phyloP scores from a whole-genome alignment of 2,797 vertebrate genomes.

The Rousettus madagascariensis region DNA sequence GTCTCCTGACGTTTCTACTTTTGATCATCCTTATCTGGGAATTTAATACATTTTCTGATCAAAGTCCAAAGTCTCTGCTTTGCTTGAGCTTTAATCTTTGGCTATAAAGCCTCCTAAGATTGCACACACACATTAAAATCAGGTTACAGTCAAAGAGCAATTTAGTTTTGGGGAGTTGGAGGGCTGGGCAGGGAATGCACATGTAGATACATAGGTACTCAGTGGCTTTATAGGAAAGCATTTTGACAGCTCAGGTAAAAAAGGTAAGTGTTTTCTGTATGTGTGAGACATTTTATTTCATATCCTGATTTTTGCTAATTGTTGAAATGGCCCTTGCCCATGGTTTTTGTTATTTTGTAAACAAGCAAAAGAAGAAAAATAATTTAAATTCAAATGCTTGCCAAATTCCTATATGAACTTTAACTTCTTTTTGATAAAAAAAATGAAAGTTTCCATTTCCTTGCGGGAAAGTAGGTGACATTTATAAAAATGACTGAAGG shows the following conservation, averaged over 20 bases:
- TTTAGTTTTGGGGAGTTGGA: neutral
- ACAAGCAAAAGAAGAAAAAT: neutral
- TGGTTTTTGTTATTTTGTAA: conserved; percentile 23
- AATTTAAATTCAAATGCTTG: conserved; percentile 23
- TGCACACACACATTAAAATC: neutral
- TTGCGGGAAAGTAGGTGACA: neutral
- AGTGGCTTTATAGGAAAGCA: neutral
- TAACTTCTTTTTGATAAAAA: neutral
- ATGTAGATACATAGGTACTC: neutral
- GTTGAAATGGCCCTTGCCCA: neutral
- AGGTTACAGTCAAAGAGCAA: neutral
- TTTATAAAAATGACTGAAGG: neutral
- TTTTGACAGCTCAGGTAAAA: neutral
- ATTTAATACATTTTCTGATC: conserved; percentile 58
- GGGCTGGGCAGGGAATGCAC: neutral
- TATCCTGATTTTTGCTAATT: neutral
- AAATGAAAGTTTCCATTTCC: neutral
- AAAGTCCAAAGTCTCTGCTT: conserved; percentile 57
- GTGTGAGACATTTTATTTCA: neutral
- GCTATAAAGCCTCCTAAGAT: neutral
- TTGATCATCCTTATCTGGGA: conserved; percentile 4
- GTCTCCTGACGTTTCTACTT: neutral
- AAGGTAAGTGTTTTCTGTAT: neutral
- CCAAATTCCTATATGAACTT: neutral
- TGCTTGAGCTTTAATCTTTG: conserved; percentile 40